Evolutionary conservation across 2,113 vertebrate genomes (phyloP), one percentile per base, ranked within the genome.

Genomic region (Ammospiza nelsoni): DNA sequence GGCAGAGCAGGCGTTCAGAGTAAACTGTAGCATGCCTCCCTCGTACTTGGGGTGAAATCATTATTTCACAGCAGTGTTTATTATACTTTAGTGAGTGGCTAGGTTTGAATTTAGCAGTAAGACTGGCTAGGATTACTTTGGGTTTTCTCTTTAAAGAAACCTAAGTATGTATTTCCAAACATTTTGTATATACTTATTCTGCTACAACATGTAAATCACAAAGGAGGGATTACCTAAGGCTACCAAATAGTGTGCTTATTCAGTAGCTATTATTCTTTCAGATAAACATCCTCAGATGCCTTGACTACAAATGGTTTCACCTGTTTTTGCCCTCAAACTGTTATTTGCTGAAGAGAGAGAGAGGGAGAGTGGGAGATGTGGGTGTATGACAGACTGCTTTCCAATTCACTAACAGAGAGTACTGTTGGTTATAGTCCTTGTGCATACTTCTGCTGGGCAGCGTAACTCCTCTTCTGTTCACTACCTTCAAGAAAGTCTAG

Each of bases 171-270:
- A 52, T 94, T 82, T 66, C 84, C 76, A 94, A 89, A 94, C 52
- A 82, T 94, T 94, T 92, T 88, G 68, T 81, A 96, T 58, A 69
- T 73, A 73, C 61, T 96, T 77, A 49, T 84, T 76, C 90, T 6
- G 72, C 75, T 94, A 96, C 76, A 90, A 95, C 92, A 95, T 29
- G 57, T 54, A 96, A 91, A 87, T 97, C 93, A 97, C 82, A 95
- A 97, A 94, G 15, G 28, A 91, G 79, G 93, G 96, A 95, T 95
- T 95, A 96, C 84, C 78, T 51, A 94, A 92, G 92, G 88, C 96
- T 96, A 96, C 54, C 76, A 79, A 93, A 95, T 57, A 81, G 59
- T 46, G 51, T 66, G 91, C 89, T 84, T 96, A 78, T 85, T 95
- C 43, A 80, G 92, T 69, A 97, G 94, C 92, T 91, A 94, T 93